Percentiles rank a stretch among this genome's conserved stretches.
Evolutionary conservation across 2,888 invertebrate genomes (phyloP).

Genomic region (Physocephala rufipes): DNA sequence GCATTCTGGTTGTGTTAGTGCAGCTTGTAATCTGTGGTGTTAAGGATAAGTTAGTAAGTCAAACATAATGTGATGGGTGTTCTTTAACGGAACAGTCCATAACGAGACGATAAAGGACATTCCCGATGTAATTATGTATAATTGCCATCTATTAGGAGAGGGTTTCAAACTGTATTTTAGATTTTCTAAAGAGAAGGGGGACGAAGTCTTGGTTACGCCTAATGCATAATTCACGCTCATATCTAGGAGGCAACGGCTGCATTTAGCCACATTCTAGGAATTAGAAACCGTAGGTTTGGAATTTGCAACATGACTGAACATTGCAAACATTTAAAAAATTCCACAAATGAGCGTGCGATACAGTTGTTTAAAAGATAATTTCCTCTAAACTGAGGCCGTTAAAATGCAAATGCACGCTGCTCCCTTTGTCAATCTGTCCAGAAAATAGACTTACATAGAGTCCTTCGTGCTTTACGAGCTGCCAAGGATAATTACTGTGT

Average conservation of each 20-base stretch:
- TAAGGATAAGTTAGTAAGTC: not conserved
- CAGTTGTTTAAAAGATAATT: constrained; percentile 10
- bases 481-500: constrained; percentile 22
- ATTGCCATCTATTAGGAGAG: not conserved
- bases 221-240: not conserved
- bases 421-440: not conserved
- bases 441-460: constrained; percentile 17
- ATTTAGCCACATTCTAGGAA: constrained; percentile 30
- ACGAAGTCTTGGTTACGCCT: constrained; percentile 7
- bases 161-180: too few species aligned
- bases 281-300: constrained; percentile 8
- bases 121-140: not conserved
- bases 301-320: constrained; percentile 10
- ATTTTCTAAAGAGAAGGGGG: too few species aligned
- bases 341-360: not conserved
- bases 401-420: constrained; percentile 27
- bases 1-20: constrained; percentile 9
- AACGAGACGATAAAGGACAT: constrained; percentile 15
- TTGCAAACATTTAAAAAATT: constrained; percentile 22
- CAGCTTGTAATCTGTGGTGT: constrained; percentile 10
- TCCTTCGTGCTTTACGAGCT: constrained; percentile 22
- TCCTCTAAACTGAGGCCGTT: constrained; percentile 19
- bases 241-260: not conserved
- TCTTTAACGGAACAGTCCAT: constrained; percentile 17
- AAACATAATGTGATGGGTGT: not conserved